Evolutionary conservation across 2,113 vertebrate species (phyloP), one percentile per base, ranked within the genome.

Genomic region (Fregata magnificens): DNA sequence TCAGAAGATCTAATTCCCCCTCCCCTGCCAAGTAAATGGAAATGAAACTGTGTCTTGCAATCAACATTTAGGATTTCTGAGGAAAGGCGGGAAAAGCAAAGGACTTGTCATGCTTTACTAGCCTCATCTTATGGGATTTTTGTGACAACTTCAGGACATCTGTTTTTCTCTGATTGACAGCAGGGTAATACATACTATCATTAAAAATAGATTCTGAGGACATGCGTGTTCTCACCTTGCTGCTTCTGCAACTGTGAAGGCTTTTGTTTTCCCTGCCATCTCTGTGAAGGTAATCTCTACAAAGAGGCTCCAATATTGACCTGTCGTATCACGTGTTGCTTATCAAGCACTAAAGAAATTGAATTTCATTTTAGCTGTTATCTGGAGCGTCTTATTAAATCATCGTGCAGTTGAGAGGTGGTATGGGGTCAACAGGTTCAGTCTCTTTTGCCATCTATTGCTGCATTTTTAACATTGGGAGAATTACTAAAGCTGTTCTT

Each of bases 151-250:
- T 95, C 38, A 36, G 80, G 95, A 95, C 81, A 91, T 88, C 93
- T 96, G 34, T 89, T 97, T 98, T 88, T 85, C 90, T 96, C 90
- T 97, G 96, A 98, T 88, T 99, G 98, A 98, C 98, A 98, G 98
- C 65, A 96, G 97, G 92, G 97, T 99, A 99, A 98, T 98, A 98
- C 34, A 21, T 98, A 98, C 98, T 98, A 98, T 98, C 97, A 98
- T 98, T 98, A 98, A 96, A 96, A 97, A 95, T 70, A 90, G 44
- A 45, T 97, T 97, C 78, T 90, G 81, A 79, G 90, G 94, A 97
- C 98, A 98, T 97, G 72, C 82, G 56, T 97, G 69, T 79, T 97
- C 96, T 98, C 96, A 96, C 97, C 97, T 98, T 96, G 83, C 93
- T 98, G 93, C 95, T 97, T 91, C 96, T 96, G 28, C 71, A 94